These are phyloP conservation scores for Hippocampus barbouri DNA, from an alignment of 2,113 vertebrate genomes.

Conservation along the genomic window DNA sequence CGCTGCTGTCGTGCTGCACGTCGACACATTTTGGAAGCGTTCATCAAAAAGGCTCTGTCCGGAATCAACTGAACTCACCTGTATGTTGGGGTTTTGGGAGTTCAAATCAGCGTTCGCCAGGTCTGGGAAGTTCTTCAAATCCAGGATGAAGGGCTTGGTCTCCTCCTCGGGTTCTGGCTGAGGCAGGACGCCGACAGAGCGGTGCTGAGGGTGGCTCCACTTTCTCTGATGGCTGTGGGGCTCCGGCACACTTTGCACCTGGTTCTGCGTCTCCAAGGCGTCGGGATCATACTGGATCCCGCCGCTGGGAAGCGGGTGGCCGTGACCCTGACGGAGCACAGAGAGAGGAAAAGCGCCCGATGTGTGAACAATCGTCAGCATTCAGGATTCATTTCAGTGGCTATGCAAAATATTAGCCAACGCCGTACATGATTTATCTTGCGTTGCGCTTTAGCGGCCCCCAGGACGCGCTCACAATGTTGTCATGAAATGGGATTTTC, in stretches of 20 bases:
- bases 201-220: slow-evolving; percentile 63
- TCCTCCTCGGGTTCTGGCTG: slow-evolving; percentile 61
- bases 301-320: slow-evolving; percentile 38
- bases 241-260: slow-evolving; percentile 64
- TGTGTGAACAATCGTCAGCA: background rate
- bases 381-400: background rate
- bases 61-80: slow-evolving; percentile 67
- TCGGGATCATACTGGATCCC: slow-evolving; percentile 50
- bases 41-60: background rate
- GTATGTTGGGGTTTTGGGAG: slow-evolving; percentile 87
- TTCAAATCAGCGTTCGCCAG: slow-evolving; percentile 80
- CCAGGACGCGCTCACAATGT: too few species aligned
- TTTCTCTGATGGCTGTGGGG: slow-evolving; percentile 58
- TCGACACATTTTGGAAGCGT: background rate
- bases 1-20: background rate
- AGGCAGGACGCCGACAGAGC: slow-evolving; percentile 45
- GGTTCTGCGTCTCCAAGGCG: slow-evolving; percentile 58
- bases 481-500: too few species aligned
- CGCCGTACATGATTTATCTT: too few species aligned
- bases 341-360: background rate
- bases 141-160: slow-evolving; percentile 77
- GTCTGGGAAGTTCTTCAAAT: slow-evolving; percentile 82
- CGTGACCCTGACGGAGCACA: slow-evolving; percentile 62
- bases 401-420: too few species aligned
- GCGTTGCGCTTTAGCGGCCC: too few species aligned